Percentiles rank a stretch among this genome's conserved stretches.
phyloP scores from a whole-genome alignment of 2,113 vertebrate species.

The Hippocampus guttulatus region DNA sequence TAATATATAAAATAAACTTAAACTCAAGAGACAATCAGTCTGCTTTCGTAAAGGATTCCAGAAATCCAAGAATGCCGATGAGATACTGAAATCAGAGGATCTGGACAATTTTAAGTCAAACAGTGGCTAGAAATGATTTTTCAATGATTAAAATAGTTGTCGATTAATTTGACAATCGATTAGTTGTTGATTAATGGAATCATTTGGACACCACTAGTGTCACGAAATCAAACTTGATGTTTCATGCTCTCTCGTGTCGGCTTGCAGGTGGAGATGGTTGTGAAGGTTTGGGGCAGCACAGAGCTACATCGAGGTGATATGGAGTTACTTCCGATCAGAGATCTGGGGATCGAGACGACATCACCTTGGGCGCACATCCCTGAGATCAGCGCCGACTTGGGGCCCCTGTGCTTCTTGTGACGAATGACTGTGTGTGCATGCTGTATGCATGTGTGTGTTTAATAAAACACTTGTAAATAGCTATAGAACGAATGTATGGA shows the following conservation, averaged over 20 bases:
- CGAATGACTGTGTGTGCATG: background rate
- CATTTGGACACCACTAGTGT: background rate
- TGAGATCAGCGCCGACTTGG: conserved; percentile 44
- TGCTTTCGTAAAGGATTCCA: too few species aligned
- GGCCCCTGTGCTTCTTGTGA: conserved; percentile 74
- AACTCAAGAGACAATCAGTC: too few species aligned
- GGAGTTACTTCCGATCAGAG: conserved; percentile 70
- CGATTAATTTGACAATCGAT: too few species aligned
- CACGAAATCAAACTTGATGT: background rate
- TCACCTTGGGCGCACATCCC: background rate
- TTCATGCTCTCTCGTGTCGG: background rate
- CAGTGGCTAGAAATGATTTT: too few species aligned
- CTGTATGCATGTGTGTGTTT: conserved; percentile 1
- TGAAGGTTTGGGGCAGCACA: conserved; percentile 48
- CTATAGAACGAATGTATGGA: conserved; percentile 6
- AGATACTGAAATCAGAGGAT: too few species aligned
- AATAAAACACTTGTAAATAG: conserved; percentile 29
- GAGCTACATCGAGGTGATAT: conserved; percentile 57
- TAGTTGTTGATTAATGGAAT: background rate
- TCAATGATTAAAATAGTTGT: too few species aligned
- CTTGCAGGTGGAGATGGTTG: conserved; percentile 45
- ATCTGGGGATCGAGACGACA: conserved; percentile 43
- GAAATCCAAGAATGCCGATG: too few species aligned
- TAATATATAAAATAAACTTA: too few species aligned
- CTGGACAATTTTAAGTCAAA: too few species aligned